A percentile compares a stretch with the other conserved stretches of the same genome.
phyloP scores from a whole-genome alignment of 2,113 vertebrate species.

The Desmodus rotundus region DNA sequence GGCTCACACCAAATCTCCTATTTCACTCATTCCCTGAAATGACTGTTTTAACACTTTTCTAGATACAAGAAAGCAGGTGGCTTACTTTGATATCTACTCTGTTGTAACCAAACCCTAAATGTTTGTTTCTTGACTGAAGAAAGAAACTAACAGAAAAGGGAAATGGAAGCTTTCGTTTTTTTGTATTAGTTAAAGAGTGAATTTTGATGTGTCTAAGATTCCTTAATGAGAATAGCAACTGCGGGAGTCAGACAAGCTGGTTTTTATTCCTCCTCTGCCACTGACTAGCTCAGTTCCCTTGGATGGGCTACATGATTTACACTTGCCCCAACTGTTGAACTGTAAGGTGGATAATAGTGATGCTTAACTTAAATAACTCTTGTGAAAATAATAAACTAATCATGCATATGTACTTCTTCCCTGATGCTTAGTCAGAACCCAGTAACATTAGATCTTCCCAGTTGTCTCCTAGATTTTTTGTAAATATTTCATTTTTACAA shows the following conservation, averaged over 20 bases:
- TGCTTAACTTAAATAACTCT: neutral
- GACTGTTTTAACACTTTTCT: neutral
- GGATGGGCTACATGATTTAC: neutral
- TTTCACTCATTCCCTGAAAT: neutral
- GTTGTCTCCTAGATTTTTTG: neutral
- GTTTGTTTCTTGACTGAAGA: neutral
- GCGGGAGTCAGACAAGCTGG: neutral
- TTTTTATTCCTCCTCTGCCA: neutral
- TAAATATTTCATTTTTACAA: slow-evolving; percentile 46
- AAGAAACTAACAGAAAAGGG: neutral
- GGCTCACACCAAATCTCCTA: neutral
- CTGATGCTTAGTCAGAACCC: neutral
- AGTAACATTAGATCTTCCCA: neutral
- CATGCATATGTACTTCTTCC: neutral
- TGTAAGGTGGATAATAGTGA: neutral
- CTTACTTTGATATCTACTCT: neutral
- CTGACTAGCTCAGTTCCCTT: neutral
- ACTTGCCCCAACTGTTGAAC: neutral
- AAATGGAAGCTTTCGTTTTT: neutral
- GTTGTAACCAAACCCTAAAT: neutral
- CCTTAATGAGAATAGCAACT: neutral
- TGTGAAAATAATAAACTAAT: neutral
- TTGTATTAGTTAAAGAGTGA: neutral
- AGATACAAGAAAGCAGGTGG: neutral
- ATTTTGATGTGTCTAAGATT: neutral